These are phyloP conservation scores for Sinocyclocheilus grahami DNA, from an alignment of 2,113 vertebrate species.

Conservation along the genomic window DNA sequence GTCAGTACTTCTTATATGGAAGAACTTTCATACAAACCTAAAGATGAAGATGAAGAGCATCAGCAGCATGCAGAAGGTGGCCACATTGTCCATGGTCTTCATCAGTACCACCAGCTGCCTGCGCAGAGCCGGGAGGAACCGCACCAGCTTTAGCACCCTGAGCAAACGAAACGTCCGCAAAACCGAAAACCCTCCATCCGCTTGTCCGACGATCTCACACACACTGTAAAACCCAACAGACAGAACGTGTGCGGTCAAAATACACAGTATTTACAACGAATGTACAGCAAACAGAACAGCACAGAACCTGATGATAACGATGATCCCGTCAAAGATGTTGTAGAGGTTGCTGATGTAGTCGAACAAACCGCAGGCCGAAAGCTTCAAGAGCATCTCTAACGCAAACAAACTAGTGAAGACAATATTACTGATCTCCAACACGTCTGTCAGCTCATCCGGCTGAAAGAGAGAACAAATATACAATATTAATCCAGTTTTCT, in stretches of 20 bases:
- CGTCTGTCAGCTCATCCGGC: slow-evolving; percentile 92
- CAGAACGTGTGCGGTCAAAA: neutral
- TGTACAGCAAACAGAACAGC: neutral
- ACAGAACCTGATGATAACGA: slow-evolving; percentile 93
- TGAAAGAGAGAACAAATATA: slow-evolving; percentile 53
- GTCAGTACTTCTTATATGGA: neutral
- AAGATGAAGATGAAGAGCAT: slow-evolving; percentile 98
- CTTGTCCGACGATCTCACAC: slow-evolving; percentile 94
- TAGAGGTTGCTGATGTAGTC: slow-evolving; percentile 96
- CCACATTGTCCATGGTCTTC: slow-evolving; percentile 97
- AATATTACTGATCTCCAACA: slow-evolving; percentile 97
- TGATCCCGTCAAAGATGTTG: slow-evolving; percentile 94
- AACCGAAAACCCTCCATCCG: slow-evolving; percentile 87
- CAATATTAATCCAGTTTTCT: neutral
- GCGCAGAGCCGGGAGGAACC: slow-evolving; percentile 89
- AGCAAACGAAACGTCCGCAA: slow-evolving; percentile 89
- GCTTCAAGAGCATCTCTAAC: slow-evolving; percentile 94
- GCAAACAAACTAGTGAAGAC: slow-evolving; percentile 98
- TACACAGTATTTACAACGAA: neutral
- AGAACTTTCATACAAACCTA: slow-evolving; percentile 73
- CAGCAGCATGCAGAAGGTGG: slow-evolving; percentile 93
- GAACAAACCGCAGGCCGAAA: slow-evolving; percentile 88
- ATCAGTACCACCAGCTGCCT: slow-evolving; percentile 92
- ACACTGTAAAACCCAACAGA: slow-evolving; percentile 72
- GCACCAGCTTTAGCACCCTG: slow-evolving; percentile 88